phyloP scores from a whole-genome alignment of 2,888 invertebrate genomes.

The Muscina levida region DNA sequence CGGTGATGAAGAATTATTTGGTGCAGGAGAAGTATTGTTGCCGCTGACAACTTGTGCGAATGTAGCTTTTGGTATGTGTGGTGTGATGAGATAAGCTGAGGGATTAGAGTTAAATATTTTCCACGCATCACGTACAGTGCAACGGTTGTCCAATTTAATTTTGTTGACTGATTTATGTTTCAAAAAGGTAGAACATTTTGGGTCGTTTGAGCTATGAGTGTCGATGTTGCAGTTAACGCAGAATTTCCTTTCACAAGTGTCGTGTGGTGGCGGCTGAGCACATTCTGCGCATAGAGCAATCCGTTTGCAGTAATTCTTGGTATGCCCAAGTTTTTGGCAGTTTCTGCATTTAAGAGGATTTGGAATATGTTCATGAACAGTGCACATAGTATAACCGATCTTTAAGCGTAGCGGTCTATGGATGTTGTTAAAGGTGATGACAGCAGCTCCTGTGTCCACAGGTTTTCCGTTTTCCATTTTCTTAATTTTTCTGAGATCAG shows the following conservation, averaged over 20 bases:
- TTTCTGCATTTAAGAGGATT: conserved; percentile 33
- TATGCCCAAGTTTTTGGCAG: conserved; percentile 30
- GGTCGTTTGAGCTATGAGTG: conserved; percentile 29
- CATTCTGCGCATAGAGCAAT: neutral
- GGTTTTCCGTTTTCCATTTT: neutral
- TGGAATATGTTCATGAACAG: conserved; percentile 19
- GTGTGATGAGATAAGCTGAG: neutral
- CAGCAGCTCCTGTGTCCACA: neutral
- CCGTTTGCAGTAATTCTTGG: conserved; percentile 23
- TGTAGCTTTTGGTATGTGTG: neutral
- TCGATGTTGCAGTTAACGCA: conserved; percentile 40
- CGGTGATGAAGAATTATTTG: neutral
- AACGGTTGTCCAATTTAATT: neutral
- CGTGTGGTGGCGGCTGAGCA: neutral
- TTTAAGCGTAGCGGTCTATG: neutral
- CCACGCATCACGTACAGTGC: neutral
- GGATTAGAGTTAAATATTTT: neutral
- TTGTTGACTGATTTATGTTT: conserved; percentile 34
- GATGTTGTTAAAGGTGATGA: conserved; percentile 5
- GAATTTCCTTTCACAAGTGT: neutral
- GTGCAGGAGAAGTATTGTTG: neutral
- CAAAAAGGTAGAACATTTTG: neutral
- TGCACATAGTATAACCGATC: conserved; percentile 1
- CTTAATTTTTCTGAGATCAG: neutral
- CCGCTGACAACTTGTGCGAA: conserved; percentile 1